Percentiles rank a stretch among this genome's conserved stretches.
Evolutionary conservation across 1,140 invertebrate species (phyloP).

Genomic region (Bombus consobrinus): DNA sequence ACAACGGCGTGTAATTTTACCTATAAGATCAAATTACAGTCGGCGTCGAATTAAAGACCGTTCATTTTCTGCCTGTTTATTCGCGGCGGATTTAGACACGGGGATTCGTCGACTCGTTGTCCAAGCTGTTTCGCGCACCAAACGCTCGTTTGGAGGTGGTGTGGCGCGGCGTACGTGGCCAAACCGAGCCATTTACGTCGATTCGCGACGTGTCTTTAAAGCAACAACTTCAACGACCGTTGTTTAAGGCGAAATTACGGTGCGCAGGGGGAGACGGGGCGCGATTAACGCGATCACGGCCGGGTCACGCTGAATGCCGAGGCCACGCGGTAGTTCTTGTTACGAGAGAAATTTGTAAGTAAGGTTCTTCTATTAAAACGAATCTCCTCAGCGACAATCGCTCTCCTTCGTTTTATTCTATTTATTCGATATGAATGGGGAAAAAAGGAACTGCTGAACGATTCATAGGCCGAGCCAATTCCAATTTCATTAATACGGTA

Average conservation of each 20-base stretch:
- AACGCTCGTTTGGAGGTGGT: too few species aligned
- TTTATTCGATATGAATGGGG: neutral
- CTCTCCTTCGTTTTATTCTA: too few species aligned
- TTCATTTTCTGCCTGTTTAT: conserved; percentile 34
- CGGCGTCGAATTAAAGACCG: conserved; percentile 47
- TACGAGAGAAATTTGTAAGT: neutral
- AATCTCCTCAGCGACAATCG: neutral
- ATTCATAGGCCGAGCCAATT: neutral
- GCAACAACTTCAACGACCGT: conserved; percentile 23
- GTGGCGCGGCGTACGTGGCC: too few species aligned
- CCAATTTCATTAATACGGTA: conserved; percentile 19
- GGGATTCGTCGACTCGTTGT: neutral
- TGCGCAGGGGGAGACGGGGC: neutral
- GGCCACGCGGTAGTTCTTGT: neutral
- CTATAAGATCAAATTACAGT: conserved; percentile 52
- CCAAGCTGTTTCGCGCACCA: too few species aligned
- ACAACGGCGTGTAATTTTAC: conserved; percentile 40
- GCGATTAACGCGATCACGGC: neutral
- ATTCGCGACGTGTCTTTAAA: conserved; percentile 12
- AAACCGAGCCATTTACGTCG: neutral
- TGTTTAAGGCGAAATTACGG: conserved; percentile 33
- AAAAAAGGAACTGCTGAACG: neutral
- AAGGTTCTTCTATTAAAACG: neutral
- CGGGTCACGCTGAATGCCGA: neutral
- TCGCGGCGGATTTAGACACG: conserved; percentile 27